phyloP scores from a whole-genome alignment of 2,113 vertebrate species.

The Zosterops hypoxanthus region DNA sequence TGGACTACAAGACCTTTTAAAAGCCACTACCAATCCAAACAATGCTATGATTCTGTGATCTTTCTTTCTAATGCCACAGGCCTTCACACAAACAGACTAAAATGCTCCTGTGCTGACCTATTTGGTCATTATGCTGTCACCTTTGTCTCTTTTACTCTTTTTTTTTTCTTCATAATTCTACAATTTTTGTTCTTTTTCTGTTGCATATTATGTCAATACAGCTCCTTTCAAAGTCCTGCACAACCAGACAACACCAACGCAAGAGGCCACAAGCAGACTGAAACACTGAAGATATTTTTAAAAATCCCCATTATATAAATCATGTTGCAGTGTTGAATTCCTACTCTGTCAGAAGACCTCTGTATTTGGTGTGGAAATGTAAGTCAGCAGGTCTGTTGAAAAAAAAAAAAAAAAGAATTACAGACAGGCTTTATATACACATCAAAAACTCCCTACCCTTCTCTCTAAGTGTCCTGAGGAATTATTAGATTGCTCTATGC shows the following conservation, averaged over 20 bases:
- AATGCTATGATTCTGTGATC: background rate
- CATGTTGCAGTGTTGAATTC: background rate
- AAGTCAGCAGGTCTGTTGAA: background rate
- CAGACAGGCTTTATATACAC: background rate
- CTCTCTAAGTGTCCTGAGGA: background rate
- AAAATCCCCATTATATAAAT: background rate
- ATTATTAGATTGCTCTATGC: background rate
- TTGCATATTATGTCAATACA: background rate
- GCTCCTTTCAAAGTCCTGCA: background rate
- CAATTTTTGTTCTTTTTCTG: background rate
- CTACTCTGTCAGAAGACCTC: background rate
- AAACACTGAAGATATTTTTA: background rate
- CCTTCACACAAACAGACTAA: background rate
- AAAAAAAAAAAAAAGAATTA: background rate
- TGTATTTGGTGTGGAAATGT: conserved; percentile 40
- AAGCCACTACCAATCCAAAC: background rate
- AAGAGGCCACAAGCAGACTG: background rate
- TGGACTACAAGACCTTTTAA: background rate
- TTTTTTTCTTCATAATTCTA: background rate
- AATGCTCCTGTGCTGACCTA: background rate
- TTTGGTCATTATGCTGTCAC: background rate
- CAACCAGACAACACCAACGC: fast-evolving
- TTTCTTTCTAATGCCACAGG: background rate
- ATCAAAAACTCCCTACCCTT: background rate
- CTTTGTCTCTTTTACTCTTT: background rate